phyloP scores from a whole-genome alignment of 2,113 vertebrate species.

The Centropristis striata region DNA sequence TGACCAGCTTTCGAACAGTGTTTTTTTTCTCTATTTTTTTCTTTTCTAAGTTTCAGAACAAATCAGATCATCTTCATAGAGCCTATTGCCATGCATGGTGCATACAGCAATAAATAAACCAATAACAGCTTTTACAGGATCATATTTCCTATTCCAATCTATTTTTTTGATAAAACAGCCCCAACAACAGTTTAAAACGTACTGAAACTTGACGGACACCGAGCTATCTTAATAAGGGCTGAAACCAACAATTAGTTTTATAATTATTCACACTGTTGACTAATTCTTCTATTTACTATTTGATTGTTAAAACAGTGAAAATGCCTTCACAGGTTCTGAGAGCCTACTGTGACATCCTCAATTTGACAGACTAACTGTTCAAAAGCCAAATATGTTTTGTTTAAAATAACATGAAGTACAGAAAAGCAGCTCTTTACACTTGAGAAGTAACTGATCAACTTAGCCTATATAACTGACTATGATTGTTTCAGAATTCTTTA shows the following conservation, averaged over 20 bases:
- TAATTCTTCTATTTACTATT: not conserved
- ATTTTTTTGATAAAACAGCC: not conserved
- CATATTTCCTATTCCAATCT: not conserved
- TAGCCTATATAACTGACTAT: too few relatives aligned
- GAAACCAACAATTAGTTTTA: not conserved
- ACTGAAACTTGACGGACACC: not conserved
- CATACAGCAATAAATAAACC: not conserved
- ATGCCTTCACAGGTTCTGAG: not conserved
- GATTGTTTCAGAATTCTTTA: too few relatives aligned
- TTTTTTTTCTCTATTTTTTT: not conserved
- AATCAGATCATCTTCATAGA: not conserved
- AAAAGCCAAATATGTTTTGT: not conserved
- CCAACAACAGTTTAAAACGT: not conserved
- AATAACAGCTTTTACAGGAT: not conserved
- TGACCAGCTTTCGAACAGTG: not conserved
- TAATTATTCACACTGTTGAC: not conserved
- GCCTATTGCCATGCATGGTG: not conserved
- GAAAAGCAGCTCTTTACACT: too few relatives aligned
- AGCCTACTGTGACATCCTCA: not conserved
- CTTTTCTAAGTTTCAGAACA: not conserved
- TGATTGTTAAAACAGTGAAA: not conserved
- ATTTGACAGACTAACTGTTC: not conserved
- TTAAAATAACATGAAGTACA: too few relatives aligned
- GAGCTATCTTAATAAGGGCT: not conserved
- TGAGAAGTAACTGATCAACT: too few relatives aligned